phyloP scores from a whole-genome alignment of 2,113 vertebrate species.

The Notarius lentiginosus region DNA sequence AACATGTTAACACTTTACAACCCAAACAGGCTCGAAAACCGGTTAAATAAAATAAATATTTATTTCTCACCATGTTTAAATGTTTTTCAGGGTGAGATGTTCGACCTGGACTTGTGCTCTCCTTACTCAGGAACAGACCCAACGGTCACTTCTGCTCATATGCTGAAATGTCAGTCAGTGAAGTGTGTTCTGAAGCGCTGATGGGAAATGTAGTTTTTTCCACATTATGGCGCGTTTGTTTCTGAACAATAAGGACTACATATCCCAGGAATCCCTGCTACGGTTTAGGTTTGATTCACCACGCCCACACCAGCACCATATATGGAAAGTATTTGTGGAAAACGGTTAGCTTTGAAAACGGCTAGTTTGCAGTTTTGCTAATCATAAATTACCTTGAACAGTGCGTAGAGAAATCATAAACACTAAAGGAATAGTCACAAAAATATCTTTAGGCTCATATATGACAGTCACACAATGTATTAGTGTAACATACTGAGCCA shows the following conservation, averaged over 20 bases:
- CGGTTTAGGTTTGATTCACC: neutral
- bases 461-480: neutral
- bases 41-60: neutral
- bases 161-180: conserved; percentile 44
- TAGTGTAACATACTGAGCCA: neutral
- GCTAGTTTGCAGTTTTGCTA: neutral
- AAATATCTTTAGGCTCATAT: neutral
- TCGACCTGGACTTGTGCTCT: conserved; percentile 30
- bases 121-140: conserved; percentile 47
- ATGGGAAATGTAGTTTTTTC: conserved; percentile 65
- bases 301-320: conserved; percentile 48
- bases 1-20: neutral
- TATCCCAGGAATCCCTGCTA: conserved; percentile 57
- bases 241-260: conserved; percentile 21
- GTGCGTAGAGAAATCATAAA: neutral
- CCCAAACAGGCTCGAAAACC: neutral
- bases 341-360: conserved; percentile 30
- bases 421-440: neutral
- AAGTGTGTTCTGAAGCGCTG: too few species aligned
- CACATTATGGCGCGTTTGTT: fast-evolving
- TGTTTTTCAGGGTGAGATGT: neutral
- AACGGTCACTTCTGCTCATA: conserved; percentile 66
- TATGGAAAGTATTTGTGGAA: conserved; percentile 49
- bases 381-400: neutral
- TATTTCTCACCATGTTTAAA: conserved; percentile 64